Percentiles rank a stretch among this genome's conserved stretches.
phyloP scores from a whole-genome alignment of 2,888 invertebrate species.

The Scrobipalpa atriplicella region DNA sequence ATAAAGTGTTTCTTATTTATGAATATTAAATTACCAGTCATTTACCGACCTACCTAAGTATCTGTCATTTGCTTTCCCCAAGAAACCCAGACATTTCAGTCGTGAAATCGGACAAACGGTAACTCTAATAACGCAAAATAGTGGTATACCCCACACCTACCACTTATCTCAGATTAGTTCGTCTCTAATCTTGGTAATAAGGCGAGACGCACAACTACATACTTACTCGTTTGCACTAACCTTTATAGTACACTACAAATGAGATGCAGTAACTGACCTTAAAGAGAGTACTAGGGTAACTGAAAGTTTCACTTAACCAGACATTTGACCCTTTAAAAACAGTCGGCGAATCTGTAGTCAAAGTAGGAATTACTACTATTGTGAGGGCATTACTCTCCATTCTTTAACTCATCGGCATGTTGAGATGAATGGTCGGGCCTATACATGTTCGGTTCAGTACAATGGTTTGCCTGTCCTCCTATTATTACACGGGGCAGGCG shows the following conservation, averaged over 20 bases:
- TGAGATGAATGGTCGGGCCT: slow-evolving; percentile 55
- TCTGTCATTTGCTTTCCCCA: slow-evolving; percentile 15
- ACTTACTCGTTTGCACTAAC: neutral
- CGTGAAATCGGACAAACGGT: slow-evolving; percentile 21
- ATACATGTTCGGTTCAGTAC: slow-evolving; percentile 49
- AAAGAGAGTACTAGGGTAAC: slow-evolving; percentile 16
- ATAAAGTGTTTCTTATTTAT: neutral
- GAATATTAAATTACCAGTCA: neutral
- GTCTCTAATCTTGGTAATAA: slow-evolving; percentile 18
- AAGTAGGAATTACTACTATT: slow-evolving; percentile 49
- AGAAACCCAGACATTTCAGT: slow-evolving; percentile 5
- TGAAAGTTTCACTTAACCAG: slow-evolving; percentile 27
- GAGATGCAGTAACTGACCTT: neutral
- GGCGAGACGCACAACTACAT: neutral
- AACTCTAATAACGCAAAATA: slow-evolving; percentile 21
- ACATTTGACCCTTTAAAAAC: slow-evolving; percentile 33
- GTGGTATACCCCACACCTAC: slow-evolving; percentile 18
- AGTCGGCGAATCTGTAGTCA: slow-evolving; percentile 34
- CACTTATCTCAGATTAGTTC: slow-evolving; percentile 24
- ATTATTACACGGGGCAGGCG: slow-evolving; percentile 59
- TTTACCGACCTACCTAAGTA: neutral
- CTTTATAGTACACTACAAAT: slow-evolving; percentile 2
- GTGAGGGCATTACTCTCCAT: slow-evolving; percentile 48
- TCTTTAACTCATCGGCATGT: slow-evolving; percentile 46
- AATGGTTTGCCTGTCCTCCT: slow-evolving; percentile 54